Evolutionary conservation across 2,113 vertebrate species (phyloP), one percentile per base, ranked within the genome.

Genomic region (Alligator mississippiensis): DNA sequence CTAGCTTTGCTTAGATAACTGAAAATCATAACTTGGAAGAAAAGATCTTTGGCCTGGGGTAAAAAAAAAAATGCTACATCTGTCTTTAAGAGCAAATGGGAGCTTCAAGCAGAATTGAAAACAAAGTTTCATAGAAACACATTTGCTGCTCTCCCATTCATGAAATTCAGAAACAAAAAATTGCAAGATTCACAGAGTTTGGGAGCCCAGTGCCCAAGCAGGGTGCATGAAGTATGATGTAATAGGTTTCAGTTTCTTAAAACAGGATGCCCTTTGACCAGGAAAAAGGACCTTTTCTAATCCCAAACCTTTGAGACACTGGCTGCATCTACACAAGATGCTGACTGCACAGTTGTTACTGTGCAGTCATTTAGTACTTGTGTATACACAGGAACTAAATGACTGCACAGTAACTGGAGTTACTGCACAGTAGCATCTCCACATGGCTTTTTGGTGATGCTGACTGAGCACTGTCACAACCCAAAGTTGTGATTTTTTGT

Each of bases 181-280:
- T 70, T 75, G 77, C 22, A 4, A 25, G 72, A 84, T 4, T 68
- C 72, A 5, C 87, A 80, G 74, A 3, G 47, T 47, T 85, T 2
- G 16, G 30, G 25, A 4, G 2, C 54, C 60, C 4, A 22, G 30
- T 2, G 6, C 63, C 5, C 6, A 60, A 16, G 1, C 60, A 5
- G 0, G 4, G 28, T 6, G 55, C 57, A 28, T 82, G 17, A 5
- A 5, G n/a, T n/a, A 8, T 59, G 68, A 28, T 30, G 77, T 60
- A 27, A 76, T 55, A 77, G 61, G 76, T 81, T 60, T 30, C 0
- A 55, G 62, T 5, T 17, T 72, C 84, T n/a, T 63, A 15, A 7
- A 82, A 77, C 68, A 13, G 47, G 87, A 72, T 70, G 38, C 59
- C 62, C 62, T 80, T 1, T 84, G 63, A 60, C 9, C 18, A 21